A percentile compares a stretch with the other conserved stretches of the same genome.
These are phyloP conservation scores for Akabosia matsudoensis DNA, from an alignment of 1,140 invertebrate genomes.

Conservation along the genomic window DNA sequence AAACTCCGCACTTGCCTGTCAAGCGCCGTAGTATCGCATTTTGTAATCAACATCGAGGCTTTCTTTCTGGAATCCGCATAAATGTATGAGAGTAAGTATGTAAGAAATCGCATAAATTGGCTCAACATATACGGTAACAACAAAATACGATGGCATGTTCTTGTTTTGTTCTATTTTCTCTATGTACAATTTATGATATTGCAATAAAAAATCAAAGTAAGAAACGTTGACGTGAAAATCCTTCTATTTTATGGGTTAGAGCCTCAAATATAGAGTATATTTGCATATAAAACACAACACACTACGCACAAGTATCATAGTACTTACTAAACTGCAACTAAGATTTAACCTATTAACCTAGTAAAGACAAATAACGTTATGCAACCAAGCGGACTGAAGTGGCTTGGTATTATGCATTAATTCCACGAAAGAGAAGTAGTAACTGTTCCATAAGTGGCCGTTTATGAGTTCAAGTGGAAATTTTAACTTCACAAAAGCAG, in stretches of 20 bases:
- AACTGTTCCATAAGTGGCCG: too few species aligned
- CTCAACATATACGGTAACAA: neutral
- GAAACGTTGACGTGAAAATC: neutral
- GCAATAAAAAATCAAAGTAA: neutral
- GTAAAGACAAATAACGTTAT: neutral
- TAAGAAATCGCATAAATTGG: neutral
- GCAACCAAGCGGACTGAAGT: too few species aligned
- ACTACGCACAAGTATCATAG: neutral
- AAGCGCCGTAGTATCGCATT: too few species aligned
- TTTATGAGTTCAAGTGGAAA: neutral
- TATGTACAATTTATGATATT: neutral
- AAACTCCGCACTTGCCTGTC: too few species aligned
- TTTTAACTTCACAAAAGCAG: neutral
- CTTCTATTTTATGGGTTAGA: too few species aligned
- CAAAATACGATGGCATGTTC: neutral
- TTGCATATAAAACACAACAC: neutral
- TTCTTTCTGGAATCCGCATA: neutral
- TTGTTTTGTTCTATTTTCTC: neutral
- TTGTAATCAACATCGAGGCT: neutral
- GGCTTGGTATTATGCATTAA: too few species aligned
- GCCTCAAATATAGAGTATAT: too few species aligned
- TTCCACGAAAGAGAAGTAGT: too few species aligned
- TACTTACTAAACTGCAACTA: neutral
- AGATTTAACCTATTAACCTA: constrained; percentile 19
- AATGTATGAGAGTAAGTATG: neutral